Base-by-base conservation (phyloP, 2,888 invertebrate species). In the Ophion ellenae region DNA sequence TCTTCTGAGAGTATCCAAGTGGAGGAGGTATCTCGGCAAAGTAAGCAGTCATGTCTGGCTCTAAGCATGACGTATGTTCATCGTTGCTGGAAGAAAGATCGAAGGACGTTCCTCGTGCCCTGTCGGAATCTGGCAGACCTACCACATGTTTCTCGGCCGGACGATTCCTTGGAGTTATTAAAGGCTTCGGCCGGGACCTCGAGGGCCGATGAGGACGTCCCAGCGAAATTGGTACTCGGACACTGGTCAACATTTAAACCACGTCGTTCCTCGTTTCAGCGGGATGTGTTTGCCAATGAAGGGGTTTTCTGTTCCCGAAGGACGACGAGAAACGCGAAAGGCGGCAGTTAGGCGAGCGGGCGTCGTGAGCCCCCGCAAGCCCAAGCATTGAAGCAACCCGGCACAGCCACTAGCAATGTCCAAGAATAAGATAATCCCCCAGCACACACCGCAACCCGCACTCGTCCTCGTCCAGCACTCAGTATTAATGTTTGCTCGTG, bases 401-500 rank as follows among this genome's bases (percentile, higher is more conserved):
- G 47, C 24, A 82, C 75, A 81, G 75, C 81, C 89, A 86, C 87
- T 88, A 87, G 90, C 90, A 89, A 88, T 90, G 90, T 90, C 90
- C 92, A 92, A 93, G 93, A 93, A 93, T 93, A 93, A 92, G 91
- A 91, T 94, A 94, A 94, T 93, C 93, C 93, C 89, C 90, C 88
- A 87, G 91, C 91, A 91, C 89, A 92, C 92, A 90, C 88, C 84
- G 87, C 87, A 86, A 83, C 87, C 84, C 84, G 77, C 75, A 77
- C 83, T 83, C 77, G 77, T 81, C 81, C 81, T 86, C 81, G 75
- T 81, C 83, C 86, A 84, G 86, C 86, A 88, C 89, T 91, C 91
- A 90, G 91, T 93, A 94, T 94, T 94, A 94, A 94, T 94, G 93
- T 93, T 93, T 94, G 92, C 92, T 86, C 89, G 87, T 93, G 91